Evolutionary conservation across 35 echinoderm and acorn worm genomes (phyloP), one percentile per base, ranked within the genome.

Genomic region (Ophioderma brevispina): DNA sequence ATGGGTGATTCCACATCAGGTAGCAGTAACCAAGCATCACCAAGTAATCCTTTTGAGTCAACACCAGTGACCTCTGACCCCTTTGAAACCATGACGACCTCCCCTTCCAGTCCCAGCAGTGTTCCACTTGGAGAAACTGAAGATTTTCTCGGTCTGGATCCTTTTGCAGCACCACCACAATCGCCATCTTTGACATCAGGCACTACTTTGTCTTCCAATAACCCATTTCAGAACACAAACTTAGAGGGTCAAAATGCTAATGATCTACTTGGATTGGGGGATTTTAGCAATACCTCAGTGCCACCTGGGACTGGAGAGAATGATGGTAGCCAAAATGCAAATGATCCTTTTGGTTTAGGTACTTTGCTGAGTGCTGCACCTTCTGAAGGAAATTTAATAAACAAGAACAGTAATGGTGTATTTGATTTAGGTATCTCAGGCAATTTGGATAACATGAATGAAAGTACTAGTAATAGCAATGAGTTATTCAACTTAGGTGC

Each of bases 91-190:
- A 70, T 70, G 59, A 25, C 59, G n/a, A 18, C 28, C 10, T 70
- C 83, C 15, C 83, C 83, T 1, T 64, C 83, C 36, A 85, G 83
- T 85, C 83, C 83, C 6, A 63, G 83, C 32, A 85, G 83, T 64
- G 37, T 43, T 36, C 49, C 52, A n/a, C 17, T 85, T 4, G 83
- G 5, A 37, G 63, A 37, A 33, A 59, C 83, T 36, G 49, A 70
- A 35, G 82, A 94, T 64, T 64, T 90, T 31, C 64, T 94, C 17
- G 88, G 82, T 14, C 32, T 94, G n/a, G 92, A 94, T 81, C 87
- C 87, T 31, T 83, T 94, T 64, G 32, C 13, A 15, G 38, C 34
- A 31, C 33, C 0, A 3, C 32, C 40, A 25, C 30, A 1, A 35
- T 28, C 38, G 23, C 28, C 3, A 40, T 33, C 36, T 76, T 35